phyloP scores from a whole-genome alignment of 2,888 invertebrate genomes.

The Itoplectis maculator region DNA sequence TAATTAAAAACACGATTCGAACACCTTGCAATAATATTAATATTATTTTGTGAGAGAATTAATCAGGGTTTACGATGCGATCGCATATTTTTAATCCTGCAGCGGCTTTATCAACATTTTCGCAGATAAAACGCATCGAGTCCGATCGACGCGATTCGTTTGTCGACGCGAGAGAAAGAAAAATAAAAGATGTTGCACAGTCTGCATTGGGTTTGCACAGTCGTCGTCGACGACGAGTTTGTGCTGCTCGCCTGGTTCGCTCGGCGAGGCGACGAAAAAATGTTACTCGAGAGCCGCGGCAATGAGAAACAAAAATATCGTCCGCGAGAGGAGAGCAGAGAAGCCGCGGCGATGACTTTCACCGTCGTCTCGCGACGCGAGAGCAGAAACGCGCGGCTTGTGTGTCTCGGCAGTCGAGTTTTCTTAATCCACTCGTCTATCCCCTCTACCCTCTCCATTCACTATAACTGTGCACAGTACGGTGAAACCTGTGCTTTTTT shows the following conservation, averaged over 20 bases:
- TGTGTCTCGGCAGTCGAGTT: slow-evolving; percentile 44
- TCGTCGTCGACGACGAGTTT: too few species aligned
- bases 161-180: too few species aligned
- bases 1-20: too few species aligned
- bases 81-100: neutral
- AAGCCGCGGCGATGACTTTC: slow-evolving; percentile 63
- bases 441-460: neutral
- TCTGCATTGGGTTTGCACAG: slow-evolving; percentile 29
- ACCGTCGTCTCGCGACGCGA: slow-evolving; percentile 54
- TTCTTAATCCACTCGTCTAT: slow-evolving; percentile 54
- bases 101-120: neutral
- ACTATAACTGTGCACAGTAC: neutral
- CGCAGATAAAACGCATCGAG: neutral
- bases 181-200: slow-evolving; percentile 17
- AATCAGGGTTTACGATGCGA: neutral
- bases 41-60: too few species aligned
- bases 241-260: too few species aligned
- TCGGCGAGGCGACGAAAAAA: too few species aligned
- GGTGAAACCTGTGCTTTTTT: neutral
- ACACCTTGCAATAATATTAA: too few species aligned
- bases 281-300: slow-evolving; percentile 40
- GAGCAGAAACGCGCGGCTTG: slow-evolving; percentile 18
- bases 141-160: neutral
- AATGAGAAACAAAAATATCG: slow-evolving; percentile 63
- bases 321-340: slow-evolving; percentile 7